These are phyloP conservation scores for Ptychadena robeensis DNA, from an alignment of 2,797 vertebrate species.

Conservation along the genomic window DNA sequence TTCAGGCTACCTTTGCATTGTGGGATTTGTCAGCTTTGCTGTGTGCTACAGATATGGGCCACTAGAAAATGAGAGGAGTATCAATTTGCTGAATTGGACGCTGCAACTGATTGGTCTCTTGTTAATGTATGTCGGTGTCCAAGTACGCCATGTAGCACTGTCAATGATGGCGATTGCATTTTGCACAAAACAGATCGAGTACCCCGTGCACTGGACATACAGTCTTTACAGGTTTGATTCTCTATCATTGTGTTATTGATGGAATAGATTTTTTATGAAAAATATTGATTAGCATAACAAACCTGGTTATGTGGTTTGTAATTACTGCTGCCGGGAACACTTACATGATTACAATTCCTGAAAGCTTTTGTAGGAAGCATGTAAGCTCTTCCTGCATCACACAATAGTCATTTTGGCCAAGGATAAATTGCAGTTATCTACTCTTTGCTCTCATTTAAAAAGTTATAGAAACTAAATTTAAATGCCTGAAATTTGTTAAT, in stretches of 20 bases:
- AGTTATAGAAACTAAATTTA: too few species aligned
- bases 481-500: too few species aligned
- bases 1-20: slow-evolving; percentile 81
- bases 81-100: slow-evolving; percentile 92
- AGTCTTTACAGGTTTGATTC: slow-evolving; percentile 72
- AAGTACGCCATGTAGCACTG: slow-evolving; percentile 86
- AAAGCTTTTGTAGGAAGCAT: too few species aligned
- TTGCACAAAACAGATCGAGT: slow-evolving; percentile 87
- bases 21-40: slow-evolving; percentile 90
- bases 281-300: too few species aligned
- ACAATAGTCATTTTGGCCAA: too few species aligned
- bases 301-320: too few species aligned
- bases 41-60: slow-evolving; percentile 94
- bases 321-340: too few species aligned
- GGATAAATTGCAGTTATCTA: too few species aligned
- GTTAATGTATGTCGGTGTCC: slow-evolving; percentile 86
- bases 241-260: not conserved
- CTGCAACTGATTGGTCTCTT: slow-evolving; percentile 90
- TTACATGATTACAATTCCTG: too few species aligned
- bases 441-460: too few species aligned
- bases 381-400: too few species aligned
- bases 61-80: slow-evolving; percentile 86
- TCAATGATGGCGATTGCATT: slow-evolving; percentile 80
- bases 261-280: not conserved
- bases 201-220: slow-evolving; percentile 78